Percentiles rank a stretch among this genome's conserved stretches.
Evolutionary conservation across 1,140 invertebrate genomes (phyloP).

Genomic region (Limonius californicus): DNA sequence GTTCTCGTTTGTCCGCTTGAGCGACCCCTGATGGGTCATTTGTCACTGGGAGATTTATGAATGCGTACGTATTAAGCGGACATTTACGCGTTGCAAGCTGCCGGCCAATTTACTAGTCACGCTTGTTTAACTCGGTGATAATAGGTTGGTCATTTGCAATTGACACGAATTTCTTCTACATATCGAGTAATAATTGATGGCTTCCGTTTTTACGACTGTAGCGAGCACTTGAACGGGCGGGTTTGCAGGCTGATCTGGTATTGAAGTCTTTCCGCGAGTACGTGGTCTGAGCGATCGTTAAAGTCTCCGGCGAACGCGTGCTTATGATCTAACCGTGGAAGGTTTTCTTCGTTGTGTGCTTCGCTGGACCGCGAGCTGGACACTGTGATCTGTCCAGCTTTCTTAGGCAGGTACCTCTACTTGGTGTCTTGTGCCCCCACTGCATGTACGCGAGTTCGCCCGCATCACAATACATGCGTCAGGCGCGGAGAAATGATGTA

Average conservation of each 20-base stretch:
- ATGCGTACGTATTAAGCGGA: neutral
- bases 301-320: slow-evolving; percentile 17
- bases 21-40: no score
- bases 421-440: slow-evolving; percentile 22
- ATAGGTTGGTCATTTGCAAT: slow-evolving; percentile 5
- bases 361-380: slow-evolving; percentile 33
- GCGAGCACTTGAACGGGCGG: neutral
- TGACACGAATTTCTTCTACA: neutral
- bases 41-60: no score
- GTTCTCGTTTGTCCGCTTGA: no score
- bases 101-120: slow-evolving; percentile 12
- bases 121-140: slow-evolving; percentile 6
- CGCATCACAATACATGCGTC: slow-evolving; percentile 32
- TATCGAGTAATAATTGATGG: neutral
- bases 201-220: slow-evolving; percentile 1
- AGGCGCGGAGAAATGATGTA: slow-evolving; percentile 37
- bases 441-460: slow-evolving; percentile 29
- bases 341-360: slow-evolving; percentile 13
- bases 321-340: neutral
- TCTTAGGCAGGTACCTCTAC: slow-evolving; percentile 21
- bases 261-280: slow-evolving; percentile 4
- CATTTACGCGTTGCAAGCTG: neutral
- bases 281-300: slow-evolving; percentile 15
- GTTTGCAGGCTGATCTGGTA: no score
- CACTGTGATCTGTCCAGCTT: slow-evolving; percentile 30